Conservation (phyloP, 2,888 invertebrate species). For the Ethmia dodecea region DNA sequence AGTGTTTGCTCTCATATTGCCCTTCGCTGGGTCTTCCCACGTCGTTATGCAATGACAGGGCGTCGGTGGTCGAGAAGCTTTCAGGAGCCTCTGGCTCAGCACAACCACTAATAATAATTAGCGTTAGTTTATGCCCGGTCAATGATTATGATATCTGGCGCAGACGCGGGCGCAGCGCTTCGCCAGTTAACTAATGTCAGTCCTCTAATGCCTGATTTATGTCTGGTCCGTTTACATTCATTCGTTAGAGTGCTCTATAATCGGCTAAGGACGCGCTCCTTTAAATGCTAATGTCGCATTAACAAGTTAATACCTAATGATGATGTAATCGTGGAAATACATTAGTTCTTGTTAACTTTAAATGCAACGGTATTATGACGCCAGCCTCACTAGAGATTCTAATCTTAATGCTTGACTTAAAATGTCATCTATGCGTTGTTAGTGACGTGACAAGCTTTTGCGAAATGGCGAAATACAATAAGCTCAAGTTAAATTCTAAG, state of each 20-base stretch:
- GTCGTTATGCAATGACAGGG: constrained; percentile 21
- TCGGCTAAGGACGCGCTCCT: constrained; percentile 30
- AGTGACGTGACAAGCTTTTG: too few relatives aligned
- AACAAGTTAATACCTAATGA: constrained; percentile 30
- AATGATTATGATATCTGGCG: constrained; percentile 45
- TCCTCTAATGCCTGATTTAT: constrained; percentile 55
- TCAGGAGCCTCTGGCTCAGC: constrained; percentile 31
- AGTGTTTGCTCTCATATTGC: constrained; percentile 55
- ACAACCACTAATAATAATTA: constrained; percentile 28
- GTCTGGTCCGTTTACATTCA: constrained; percentile 35
- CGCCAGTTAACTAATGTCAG: constrained; percentile 38
- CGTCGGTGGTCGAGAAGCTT: constrained; percentile 32
- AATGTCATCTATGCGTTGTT: too few relatives aligned
- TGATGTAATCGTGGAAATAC: constrained; percentile 30
- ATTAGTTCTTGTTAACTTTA: too few relatives aligned
- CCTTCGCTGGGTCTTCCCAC: constrained; percentile 50
- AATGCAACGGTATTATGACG: too few relatives aligned
- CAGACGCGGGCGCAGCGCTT: constrained; percentile 23
- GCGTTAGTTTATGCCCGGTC: constrained; percentile 32
- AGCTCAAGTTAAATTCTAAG: too few relatives aligned
- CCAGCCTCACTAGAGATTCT: too few relatives aligned
- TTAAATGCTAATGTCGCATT: constrained; percentile 39
- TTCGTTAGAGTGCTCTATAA: constrained; percentile 29
- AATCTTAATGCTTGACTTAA: too few relatives aligned
- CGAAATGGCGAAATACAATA: too few relatives aligned